Percentiles rank a stretch among this genome's conserved stretches.
Evolutionary conservation across 2,888 invertebrate species (phyloP).

Genomic region (Latrodectus hesperus): DNA sequence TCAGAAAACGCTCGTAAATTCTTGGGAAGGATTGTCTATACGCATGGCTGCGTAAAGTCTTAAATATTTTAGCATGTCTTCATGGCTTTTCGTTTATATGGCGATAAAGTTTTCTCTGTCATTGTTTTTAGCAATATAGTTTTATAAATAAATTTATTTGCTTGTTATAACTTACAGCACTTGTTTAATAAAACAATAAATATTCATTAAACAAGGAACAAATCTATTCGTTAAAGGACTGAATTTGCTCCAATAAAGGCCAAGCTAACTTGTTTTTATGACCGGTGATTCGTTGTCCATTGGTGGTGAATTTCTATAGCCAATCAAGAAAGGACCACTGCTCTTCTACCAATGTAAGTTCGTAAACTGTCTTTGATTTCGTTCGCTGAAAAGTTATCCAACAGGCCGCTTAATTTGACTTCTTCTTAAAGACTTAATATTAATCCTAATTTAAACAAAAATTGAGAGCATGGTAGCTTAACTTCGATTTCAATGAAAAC

Average conservation of each 20-base stretch:
- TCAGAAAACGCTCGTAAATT: no score
- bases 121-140: neutral
- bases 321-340: slow-evolving; percentile 87
- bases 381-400: slow-evolving; percentile 70
- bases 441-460: slow-evolving; percentile 13
- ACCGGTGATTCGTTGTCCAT: slow-evolving; percentile 82
- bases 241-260: slow-evolving; percentile 68
- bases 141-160: neutral
- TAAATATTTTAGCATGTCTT: neutral
- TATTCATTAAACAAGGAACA: neutral
- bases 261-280: slow-evolving; percentile 69
- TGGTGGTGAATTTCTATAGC: slow-evolving; percentile 83
- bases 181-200: neutral
- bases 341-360: slow-evolving; percentile 82
- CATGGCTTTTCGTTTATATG: no score
- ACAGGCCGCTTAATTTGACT: slow-evolving; percentile 60
- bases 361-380: slow-evolving; percentile 80
- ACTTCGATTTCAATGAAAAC: slow-evolving; percentile 1
- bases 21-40: neutral
- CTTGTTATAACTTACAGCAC: neutral
- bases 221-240: slow-evolving; percentile 46
- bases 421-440: slow-evolving; percentile 16
- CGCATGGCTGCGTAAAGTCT: neutral
- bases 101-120: no score
- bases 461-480: neutral